These are phyloP conservation scores for Dryococelus australis DNA, from an alignment of 2,888 invertebrate genomes.

Conservation along the genomic window DNA sequence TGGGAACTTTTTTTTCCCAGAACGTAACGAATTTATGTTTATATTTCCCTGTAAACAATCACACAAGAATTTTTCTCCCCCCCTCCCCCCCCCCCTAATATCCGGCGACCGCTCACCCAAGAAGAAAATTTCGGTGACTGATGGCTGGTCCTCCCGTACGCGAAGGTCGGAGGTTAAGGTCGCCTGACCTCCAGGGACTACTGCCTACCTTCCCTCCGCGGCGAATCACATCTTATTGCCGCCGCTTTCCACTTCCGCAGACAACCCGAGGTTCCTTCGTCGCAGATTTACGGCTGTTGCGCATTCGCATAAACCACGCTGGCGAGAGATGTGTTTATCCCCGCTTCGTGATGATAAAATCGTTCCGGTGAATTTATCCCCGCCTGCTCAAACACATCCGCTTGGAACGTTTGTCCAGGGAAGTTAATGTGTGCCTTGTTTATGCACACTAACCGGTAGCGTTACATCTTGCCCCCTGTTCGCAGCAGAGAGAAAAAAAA, in stretches of 20 bases:
- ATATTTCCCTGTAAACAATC: too few species aligned
- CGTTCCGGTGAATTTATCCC: neutral
- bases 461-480: neutral
- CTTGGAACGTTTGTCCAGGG: neutral
- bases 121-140: neutral
- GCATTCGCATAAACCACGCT: neutral
- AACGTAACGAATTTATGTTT: too few species aligned
- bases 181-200: neutral
- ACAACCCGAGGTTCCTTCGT: neutral
- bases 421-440: neutral
- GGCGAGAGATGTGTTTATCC: neutral
- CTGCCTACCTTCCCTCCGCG: neutral
- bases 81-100: too few species aligned
- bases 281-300: neutral
- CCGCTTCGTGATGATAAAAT: neutral
- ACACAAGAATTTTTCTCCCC: too few species aligned
- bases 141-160: neutral
- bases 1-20: too few species aligned
- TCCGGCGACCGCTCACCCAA: neutral
- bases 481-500: too few species aligned
- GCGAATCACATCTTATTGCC: neutral
- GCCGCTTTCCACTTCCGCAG: neutral
- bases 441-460: neutral
- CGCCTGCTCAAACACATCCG: neutral
- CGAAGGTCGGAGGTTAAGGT: neutral